phyloP scores from a whole-genome alignment of 2,888 invertebrate genomes.

The Metellina segmentata region DNA sequence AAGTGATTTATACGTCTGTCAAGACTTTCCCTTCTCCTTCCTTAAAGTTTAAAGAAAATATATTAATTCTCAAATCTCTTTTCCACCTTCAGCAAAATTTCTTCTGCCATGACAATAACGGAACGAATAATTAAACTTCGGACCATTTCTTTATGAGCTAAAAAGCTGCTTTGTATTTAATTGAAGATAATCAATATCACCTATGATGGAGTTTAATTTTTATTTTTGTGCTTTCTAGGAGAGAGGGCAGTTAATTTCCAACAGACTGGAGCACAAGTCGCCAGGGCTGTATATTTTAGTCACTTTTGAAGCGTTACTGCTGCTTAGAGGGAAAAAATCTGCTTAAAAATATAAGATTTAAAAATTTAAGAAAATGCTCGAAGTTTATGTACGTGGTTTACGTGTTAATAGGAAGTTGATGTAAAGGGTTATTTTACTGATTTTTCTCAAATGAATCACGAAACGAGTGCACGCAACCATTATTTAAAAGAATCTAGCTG shows the following conservation, averaged over 20 bases:
- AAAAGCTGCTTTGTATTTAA: constrained; percentile 49
- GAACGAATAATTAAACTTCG: constrained; percentile 49
- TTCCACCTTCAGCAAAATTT: background rate
- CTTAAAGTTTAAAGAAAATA: constrained; percentile 22
- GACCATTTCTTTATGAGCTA: constrained; percentile 34
- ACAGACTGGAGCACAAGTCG: background rate
- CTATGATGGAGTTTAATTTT: background rate
- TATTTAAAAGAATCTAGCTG: background rate
- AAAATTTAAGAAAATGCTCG: background rate
- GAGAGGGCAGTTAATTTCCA: constrained; percentile 18
- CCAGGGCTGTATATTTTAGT: background rate
- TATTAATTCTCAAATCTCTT: constrained; percentile 28
- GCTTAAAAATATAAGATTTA: background rate
- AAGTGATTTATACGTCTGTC: constrained; percentile 58
- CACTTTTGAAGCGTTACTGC: background rate
- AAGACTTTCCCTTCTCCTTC: constrained; percentile 1
- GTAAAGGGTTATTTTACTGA: background rate
- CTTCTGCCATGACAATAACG: constrained; percentile 20
- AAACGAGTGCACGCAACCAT: background rate
- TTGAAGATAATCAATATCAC: constrained; percentile 55
- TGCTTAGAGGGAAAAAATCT: background rate
- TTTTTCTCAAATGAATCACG: background rate
- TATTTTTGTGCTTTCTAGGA: constrained; percentile 11
- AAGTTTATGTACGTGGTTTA: background rate
- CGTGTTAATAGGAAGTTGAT: background rate